These are phyloP conservation scores for Furcifer pardalis DNA, from an alignment of 2,797 vertebrate species.

Conservation along the genomic window DNA sequence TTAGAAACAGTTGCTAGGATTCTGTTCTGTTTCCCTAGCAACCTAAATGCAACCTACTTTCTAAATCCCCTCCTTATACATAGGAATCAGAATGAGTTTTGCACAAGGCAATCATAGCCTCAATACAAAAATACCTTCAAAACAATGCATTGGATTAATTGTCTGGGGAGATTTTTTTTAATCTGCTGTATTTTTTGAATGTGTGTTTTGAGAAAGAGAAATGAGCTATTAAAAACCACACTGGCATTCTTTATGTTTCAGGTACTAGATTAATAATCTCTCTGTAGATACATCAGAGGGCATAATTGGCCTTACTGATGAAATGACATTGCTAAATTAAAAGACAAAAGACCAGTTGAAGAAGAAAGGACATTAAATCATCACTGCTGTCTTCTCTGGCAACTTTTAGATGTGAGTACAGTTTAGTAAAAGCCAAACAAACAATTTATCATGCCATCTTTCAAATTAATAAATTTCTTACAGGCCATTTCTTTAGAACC, in stretches of 20 bases:
- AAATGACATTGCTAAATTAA: background rate
- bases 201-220: conserved; percentile 16
- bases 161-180: conserved; percentile 16
- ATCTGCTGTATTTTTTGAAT: conserved; percentile 27
- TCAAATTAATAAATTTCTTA: too few species aligned
- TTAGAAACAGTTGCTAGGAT: conserved; percentile 70
- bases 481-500: too few species aligned
- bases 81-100: conserved; percentile 38
- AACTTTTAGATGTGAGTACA: background rate
- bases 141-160: conserved; percentile 22
- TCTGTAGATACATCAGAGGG: background rate
- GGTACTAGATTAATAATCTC: background rate
- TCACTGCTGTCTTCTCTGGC: background rate
- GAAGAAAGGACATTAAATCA: background rate
- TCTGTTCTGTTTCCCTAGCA: conserved; percentile 74
- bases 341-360: background rate
- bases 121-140: background rate
- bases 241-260: background rate
- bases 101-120: conserved; percentile 33
- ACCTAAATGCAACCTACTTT: conserved; percentile 74
- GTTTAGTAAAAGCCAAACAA: background rate
- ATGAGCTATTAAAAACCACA: conserved; percentile 8
- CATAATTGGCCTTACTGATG: background rate
- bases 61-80: conserved; percentile 44
- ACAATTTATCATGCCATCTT: background rate